phyloP scores from a whole-genome alignment of 2,888 invertebrate genomes.

The Zhuqinia jingwanae region DNA sequence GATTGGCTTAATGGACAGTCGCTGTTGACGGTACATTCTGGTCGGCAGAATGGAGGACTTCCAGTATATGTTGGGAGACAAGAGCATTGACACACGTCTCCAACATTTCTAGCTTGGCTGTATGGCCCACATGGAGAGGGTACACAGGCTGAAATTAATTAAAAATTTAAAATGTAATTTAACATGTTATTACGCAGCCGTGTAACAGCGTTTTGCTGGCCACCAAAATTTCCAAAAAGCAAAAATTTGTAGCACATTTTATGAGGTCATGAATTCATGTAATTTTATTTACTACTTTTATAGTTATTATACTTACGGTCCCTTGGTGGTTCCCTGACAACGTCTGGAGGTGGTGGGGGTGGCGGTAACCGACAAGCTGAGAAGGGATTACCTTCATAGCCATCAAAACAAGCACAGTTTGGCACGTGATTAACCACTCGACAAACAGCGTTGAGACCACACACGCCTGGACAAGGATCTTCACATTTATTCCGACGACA shows the following conservation, averaged over 20 bases:
- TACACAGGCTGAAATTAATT: too few species aligned
- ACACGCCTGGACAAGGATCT: constrained; percentile 84
- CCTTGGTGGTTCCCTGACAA: constrained; percentile 13
- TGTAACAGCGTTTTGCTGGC: too few species aligned
- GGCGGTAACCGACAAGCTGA: constrained; percentile 76
- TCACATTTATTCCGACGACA: constrained; percentile 86
- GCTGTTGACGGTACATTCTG: constrained; percentile 80
- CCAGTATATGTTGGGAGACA: constrained; percentile 80
- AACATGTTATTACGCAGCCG: too few species aligned
- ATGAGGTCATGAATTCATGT: too few species aligned
- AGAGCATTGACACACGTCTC: constrained; percentile 84
- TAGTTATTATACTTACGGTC: too few species aligned
- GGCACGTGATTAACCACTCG: constrained; percentile 89
- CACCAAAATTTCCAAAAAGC: too few species aligned
- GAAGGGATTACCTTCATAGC: constrained; percentile 77
- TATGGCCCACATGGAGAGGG: constrained; percentile 78
- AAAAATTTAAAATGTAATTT: too few species aligned
- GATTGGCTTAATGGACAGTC: constrained; percentile 80
- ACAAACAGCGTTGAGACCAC: constrained; percentile 88
- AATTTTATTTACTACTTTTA: too few species aligned
- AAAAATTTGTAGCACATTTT: too few species aligned
- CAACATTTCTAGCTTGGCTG: constrained; percentile 83
- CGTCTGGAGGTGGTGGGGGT: constrained; percentile 63
- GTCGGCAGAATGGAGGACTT: constrained; percentile 80
- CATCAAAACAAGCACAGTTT: constrained; percentile 86